Conservation (phyloP, 2,113 vertebrate species). For the Myanophis thanlyinensis region DNA sequence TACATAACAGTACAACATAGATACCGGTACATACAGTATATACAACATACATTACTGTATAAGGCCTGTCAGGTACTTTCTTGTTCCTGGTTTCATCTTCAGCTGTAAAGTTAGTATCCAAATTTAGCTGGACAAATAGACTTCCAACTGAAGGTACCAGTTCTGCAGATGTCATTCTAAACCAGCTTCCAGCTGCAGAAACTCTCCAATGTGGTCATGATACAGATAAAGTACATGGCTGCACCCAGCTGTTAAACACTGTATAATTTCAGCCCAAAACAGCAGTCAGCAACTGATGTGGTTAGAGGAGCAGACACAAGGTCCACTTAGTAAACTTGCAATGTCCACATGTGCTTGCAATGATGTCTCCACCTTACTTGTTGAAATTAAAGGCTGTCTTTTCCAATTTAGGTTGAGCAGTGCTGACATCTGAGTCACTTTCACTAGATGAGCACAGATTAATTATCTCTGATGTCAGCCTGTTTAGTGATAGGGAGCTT, state of each 20-base stretch:
- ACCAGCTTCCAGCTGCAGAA: slow-evolving; percentile 1
- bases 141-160: not conserved
- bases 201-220: not conserved
- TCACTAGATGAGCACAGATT: not conserved
- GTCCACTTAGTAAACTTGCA: not conserved
- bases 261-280: not conserved
- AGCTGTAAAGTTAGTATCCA: not conserved
- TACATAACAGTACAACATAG: not conserved
- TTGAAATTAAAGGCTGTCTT: slow-evolving; percentile 8
- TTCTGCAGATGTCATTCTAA: slow-evolving; percentile 21
- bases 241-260: not conserved
- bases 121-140: not conserved
- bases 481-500: not conserved
- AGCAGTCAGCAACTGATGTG: slow-evolving; percentile 2
- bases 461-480: not conserved
- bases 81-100: not conserved
- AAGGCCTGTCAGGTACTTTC: not conserved
- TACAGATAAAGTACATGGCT: slow-evolving; percentile 10
- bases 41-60: not conserved
- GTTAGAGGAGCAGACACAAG: not conserved
- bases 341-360: not conserved
- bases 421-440: not conserved
- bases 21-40: not conserved
- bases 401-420: not conserved
- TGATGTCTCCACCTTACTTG: not conserved